Percentiles rank a stretch among this genome's conserved stretches.
Evolutionary conservation across 2,888 invertebrate genomes (phyloP).

Genomic region (Leptura quadrifasciata): DNA sequence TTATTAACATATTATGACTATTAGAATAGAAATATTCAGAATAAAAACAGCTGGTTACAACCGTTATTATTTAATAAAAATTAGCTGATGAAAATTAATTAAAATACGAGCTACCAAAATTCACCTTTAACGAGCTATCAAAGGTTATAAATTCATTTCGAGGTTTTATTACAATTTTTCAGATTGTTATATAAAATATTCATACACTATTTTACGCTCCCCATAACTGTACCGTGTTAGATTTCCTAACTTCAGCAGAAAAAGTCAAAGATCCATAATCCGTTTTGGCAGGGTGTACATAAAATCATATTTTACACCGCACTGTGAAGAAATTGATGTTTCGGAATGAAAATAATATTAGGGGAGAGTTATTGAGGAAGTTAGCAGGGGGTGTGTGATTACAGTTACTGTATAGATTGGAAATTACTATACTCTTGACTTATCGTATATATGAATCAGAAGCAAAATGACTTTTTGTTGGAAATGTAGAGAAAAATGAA

Average conservation of each 20-base stretch:
- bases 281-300: conserved; percentile 67
- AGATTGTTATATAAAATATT: conserved; percentile 32
- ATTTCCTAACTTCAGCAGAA: conserved; percentile 43
- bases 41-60: too few relatives aligned
- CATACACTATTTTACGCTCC: conserved; percentile 26
- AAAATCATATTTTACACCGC: conserved; percentile 71
- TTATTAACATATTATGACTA: too few relatives aligned
- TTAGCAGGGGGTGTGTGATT: conserved; percentile 53
- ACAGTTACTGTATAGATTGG: conserved; percentile 41
- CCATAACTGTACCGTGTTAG: background rate
- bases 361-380: conserved; percentile 69
- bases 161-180: conserved; percentile 33
- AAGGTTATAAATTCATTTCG: conserved; percentile 15
- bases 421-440: conserved; percentile 31
- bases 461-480: background rate
- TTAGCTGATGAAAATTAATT: background rate
- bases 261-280: conserved; percentile 64
- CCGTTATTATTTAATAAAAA: too few relatives aligned
- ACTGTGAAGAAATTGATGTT: conserved; percentile 71
- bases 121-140: background rate
- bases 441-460: conserved; percentile 13
- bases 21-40: too few relatives aligned
- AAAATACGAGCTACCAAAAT: conserved; percentile 7
- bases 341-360: conserved; percentile 72
- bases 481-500: background rate